Base-by-base conservation (phyloP, 2,113 vertebrate genomes). In the Hepsetus odoe region DNA sequence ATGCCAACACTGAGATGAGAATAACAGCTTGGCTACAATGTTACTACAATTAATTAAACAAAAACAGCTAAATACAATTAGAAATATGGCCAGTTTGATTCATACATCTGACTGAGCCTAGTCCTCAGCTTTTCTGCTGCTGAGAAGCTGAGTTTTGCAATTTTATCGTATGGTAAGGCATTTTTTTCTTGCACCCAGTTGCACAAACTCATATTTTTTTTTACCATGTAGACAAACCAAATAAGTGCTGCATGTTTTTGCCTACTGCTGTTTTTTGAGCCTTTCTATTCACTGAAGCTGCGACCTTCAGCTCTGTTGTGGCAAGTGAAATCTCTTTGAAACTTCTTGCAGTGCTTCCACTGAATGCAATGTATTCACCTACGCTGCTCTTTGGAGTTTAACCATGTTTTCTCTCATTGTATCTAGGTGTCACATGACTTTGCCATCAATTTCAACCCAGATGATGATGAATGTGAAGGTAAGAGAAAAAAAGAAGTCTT, bases 381-480 rank as follows among this genome's bases (percentile, higher is more conserved):
- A 22, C 22, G 22, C n/a, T 11, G 22, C 32, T 58, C 22, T 11
- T 64, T n/a, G 46, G 18, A 5, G 0, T 51, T 35, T 81, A 32
- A 77, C n/a, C 74, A 13, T 32, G 10, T 77, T 61, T 18, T 79
- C 4, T 76, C n/a, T 84, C 8, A n/a, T n/a, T 14, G 1, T 71
- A 49, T 55, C 70, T 14, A 98, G 97, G 96, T 98, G 56, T 98
- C 97, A 58, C 97, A 98, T 42, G 95, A 99, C 85, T 98, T 98
- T 44, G 96, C 97, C 85, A 97, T 98, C 88, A 97, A 97, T 86
- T 98, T 99, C 87, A 98, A 97, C 87, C 95, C 94, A 0, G 95
- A 97, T 16, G 94, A 98, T 0, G 95, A 97, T 0, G 96, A 97
- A 90, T 98, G 96, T 82, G 96, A 98, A 94, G 96, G 97, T 98